Evolutionary conservation across 2,113 vertebrate genomes (phyloP).

Genomic region (Bucco capensis): DNA sequence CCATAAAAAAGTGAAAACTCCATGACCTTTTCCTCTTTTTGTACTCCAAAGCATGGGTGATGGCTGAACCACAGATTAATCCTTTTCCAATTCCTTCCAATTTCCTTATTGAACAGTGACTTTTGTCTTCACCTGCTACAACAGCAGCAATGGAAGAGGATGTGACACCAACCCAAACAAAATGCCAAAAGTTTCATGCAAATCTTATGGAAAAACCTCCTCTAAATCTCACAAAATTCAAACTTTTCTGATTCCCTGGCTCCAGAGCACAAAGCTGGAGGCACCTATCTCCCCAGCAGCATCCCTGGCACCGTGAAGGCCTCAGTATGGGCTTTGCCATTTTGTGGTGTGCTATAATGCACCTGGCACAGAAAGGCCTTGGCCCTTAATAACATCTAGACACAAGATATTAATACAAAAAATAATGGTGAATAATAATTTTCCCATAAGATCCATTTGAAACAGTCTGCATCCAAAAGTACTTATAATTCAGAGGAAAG

Average conservation of each 20-base stretch:
- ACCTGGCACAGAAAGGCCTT: not conserved
- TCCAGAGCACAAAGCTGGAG: not conserved
- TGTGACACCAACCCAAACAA: not conserved
- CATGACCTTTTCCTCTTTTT: not conserved
- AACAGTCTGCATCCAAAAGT: not conserved
- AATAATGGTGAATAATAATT: not conserved
- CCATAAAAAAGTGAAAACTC: not conserved
- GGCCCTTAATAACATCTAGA: not conserved
- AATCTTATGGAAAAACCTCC: not conserved
- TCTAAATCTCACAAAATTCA: not conserved
- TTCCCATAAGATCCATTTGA: not conserved
- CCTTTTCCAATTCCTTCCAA: not conserved
- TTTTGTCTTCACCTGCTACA: not conserved
- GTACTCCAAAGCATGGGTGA: not conserved
- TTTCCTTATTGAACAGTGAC: not conserved
- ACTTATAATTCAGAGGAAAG: not conserved
- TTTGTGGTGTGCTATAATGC: not conserved
- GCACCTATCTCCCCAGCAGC: not conserved
- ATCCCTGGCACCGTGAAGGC: rapidly evolving
- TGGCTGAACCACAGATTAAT: not conserved
- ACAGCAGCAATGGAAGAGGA: not conserved
- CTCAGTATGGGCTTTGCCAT: not conserved
- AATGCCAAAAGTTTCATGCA: not conserved
- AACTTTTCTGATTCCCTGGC: no score
- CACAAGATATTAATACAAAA: not conserved